phyloP scores from a whole-genome alignment of 2,113 vertebrate genomes.

The Brienomyrus longianalis region DNA sequence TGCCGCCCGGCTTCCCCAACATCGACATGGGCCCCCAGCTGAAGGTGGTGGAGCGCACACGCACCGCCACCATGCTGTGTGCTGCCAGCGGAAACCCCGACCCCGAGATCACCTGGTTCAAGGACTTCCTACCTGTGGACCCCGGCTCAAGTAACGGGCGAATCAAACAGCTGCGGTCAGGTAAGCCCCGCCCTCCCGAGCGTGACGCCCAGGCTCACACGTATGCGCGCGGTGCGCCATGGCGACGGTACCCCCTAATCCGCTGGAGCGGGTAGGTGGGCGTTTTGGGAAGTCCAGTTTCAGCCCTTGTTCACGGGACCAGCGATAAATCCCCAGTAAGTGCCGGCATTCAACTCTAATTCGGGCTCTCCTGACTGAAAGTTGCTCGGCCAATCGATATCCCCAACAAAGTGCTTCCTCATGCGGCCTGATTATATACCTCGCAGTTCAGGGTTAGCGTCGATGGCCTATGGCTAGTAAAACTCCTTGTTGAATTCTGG shows the following conservation, averaged over 20 bases:
- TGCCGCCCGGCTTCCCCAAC: constrained; percentile 87
- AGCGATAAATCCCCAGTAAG: neutral
- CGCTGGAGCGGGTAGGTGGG: neutral
- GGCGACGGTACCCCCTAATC: neutral
- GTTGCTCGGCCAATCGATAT: neutral
- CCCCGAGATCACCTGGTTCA: constrained; percentile 98
- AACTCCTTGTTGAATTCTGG: neutral
- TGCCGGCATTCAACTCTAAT: neutral
- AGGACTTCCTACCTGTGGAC: constrained; percentile 92
- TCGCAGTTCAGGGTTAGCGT: neutral
- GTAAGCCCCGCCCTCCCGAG: constrained; percentile 49
- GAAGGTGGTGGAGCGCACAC: constrained; percentile 91
- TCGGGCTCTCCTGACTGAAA: neutral
- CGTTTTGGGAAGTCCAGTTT: neutral
- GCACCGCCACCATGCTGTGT: constrained; percentile 93
- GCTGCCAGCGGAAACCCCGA: constrained; percentile 92
- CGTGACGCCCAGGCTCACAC: neutral
- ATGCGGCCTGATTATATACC: neutral
- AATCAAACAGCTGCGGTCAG: constrained; percentile 93
- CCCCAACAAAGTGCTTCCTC: neutral
- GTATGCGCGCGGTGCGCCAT: neutral
- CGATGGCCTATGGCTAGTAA: neutral
- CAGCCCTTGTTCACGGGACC: neutral
- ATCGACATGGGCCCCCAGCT: constrained; percentile 99
- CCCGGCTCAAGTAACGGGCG: constrained; percentile 79